Conservation (phyloP, 2,888 invertebrate genomes). For the Ellobium chinense region DNA sequence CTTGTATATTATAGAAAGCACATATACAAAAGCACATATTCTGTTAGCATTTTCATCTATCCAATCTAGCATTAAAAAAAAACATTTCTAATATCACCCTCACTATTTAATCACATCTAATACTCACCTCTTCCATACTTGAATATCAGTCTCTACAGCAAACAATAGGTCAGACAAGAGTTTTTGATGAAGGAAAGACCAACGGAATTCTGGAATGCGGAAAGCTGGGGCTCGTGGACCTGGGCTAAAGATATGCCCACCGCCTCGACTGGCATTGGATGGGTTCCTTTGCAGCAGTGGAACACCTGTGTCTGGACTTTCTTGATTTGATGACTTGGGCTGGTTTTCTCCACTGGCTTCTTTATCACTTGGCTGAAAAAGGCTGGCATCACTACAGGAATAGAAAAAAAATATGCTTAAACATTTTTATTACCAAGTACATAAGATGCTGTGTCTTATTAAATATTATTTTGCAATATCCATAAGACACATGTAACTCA, state of each 20-base stretch:
- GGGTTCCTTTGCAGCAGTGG: conserved; percentile 49
- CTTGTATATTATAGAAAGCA: no score
- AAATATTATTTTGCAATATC: no score
- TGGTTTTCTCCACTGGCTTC: not conserved
- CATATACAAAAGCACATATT: no score
- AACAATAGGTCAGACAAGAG: conserved; percentile 96
- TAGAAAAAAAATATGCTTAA: not conserved
- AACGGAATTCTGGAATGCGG: conserved; percentile 99
- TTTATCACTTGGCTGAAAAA: conserved; percentile 18
- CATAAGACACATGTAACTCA: no score
- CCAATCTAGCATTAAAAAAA: no score
- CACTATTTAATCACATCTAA: no score
- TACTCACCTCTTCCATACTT: conserved; percentile 87
- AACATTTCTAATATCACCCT: no score
- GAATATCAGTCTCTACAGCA: conserved; percentile 97
- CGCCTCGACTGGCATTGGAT: conserved; percentile 43
- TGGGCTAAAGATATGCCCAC: conserved; percentile 72
- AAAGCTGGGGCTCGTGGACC: conserved; percentile 84
- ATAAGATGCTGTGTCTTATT: no score
- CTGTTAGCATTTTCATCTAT: no score
- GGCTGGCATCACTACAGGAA: conserved; percentile 10
- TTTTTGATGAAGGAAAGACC: conserved; percentile 99
- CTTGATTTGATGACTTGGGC: conserved; percentile 25
- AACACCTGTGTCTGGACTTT: conserved; percentile 21
- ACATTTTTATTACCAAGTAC: no score